phyloP scores from a whole-genome alignment of 2,113 vertebrate species.

The Dascyllus trimaculatus region DNA sequence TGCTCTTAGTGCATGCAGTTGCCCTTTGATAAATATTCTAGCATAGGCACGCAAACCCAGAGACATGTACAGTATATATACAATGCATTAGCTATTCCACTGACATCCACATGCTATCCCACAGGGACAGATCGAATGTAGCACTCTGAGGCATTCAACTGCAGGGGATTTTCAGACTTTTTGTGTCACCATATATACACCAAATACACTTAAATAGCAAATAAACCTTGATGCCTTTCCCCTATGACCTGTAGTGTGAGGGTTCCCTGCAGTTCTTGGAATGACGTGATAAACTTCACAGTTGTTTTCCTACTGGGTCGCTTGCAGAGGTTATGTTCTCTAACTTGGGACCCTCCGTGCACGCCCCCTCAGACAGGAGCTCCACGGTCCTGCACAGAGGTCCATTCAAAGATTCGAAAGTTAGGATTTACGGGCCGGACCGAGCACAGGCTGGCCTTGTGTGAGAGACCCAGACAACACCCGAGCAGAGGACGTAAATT shows the following conservation, averaged over 20 bases:
- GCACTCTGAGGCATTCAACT: slow-evolving; percentile 44
- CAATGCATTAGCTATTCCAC: slow-evolving; percentile 57
- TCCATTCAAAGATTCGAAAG: slow-evolving; percentile 61
- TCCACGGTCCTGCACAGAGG: slow-evolving; percentile 54
- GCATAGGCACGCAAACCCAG: slow-evolving; percentile 27
- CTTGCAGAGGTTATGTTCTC: slow-evolving; percentile 29
- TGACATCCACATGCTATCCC: slow-evolving; percentile 42
- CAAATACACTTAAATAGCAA: slow-evolving; percentile 21
- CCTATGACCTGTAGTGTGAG: background rate
- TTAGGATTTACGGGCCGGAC: slow-evolving; percentile 66
- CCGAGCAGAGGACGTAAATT: slow-evolving; percentile 59
- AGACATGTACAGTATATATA: slow-evolving; percentile 21
- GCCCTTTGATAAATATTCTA: slow-evolving; percentile 72
- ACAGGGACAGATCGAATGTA: slow-evolving; percentile 49
- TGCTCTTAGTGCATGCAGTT: slow-evolving; percentile 52
- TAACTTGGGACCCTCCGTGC: slow-evolving; percentile 33
- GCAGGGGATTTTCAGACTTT: slow-evolving; percentile 33
- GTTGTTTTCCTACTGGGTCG: slow-evolving; percentile 47
- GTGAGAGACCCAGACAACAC: slow-evolving; percentile 52
- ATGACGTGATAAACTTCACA: slow-evolving; percentile 42
- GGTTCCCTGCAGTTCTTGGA: slow-evolving; percentile 39
- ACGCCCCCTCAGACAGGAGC: slow-evolving; percentile 10
- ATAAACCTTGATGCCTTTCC: slow-evolving; percentile 14
- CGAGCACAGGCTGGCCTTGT: slow-evolving; percentile 66
- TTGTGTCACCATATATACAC: background rate